These are phyloP conservation scores for Sebastes matsubarae DNA, from an alignment of 2,797 vertebrate genomes.

Conservation along the genomic window DNA sequence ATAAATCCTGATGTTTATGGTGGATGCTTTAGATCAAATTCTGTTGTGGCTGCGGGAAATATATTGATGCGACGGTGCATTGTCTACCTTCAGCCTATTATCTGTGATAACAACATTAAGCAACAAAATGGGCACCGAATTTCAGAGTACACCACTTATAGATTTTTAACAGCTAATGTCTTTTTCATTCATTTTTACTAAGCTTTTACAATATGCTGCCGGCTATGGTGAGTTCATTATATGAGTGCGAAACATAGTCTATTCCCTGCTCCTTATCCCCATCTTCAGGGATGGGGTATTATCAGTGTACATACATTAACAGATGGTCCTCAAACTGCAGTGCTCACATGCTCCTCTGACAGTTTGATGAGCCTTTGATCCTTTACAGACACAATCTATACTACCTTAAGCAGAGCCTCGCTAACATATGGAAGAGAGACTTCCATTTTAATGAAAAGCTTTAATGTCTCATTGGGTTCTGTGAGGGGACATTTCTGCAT, in stretches of 20 bases:
- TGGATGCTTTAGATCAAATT: neutral
- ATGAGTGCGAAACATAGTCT: neutral
- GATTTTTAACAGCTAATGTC: neutral
- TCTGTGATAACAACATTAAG: neutral
- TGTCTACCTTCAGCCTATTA: neutral
- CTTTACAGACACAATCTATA: neutral
- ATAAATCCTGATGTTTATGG: neutral
- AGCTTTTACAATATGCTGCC: neutral
- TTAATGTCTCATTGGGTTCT: neutral
- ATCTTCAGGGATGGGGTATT: neutral
- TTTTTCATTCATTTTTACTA: neutral
- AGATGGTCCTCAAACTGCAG: neutral
- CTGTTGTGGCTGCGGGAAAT: neutral
- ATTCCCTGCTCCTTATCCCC: neutral
- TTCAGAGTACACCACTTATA: neutral
- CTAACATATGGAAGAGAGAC: neutral
- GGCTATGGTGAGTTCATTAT: neutral
- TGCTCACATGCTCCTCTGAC: neutral
- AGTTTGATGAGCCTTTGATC: slow-evolving; percentile 13
- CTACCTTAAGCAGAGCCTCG: neutral
- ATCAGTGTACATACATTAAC: neutral
- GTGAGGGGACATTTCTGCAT: neutral
- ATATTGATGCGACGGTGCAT: neutral
- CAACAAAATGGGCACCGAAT: neutral
- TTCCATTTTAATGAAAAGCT: neutral